phyloP scores from a whole-genome alignment of 2,888 invertebrate genomes.

The Fragum sueziense region DNA sequence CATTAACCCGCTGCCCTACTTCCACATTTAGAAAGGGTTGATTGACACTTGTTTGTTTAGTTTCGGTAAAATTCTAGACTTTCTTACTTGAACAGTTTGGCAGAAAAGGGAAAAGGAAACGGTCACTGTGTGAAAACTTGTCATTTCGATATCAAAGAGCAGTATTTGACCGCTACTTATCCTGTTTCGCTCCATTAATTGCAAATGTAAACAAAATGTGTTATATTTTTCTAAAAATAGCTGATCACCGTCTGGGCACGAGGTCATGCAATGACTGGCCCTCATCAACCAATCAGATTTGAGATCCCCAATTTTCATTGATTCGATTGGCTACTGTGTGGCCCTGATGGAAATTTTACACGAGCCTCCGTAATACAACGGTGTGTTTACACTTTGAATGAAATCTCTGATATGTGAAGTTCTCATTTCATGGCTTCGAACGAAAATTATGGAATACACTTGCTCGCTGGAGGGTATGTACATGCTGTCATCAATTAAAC shows the following conservation, averaged over 20 bases:
- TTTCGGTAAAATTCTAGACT: too few relatives aligned
- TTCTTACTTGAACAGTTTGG: too few relatives aligned
- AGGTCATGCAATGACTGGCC: slow-evolving; percentile 38
- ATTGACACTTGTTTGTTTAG: too few relatives aligned
- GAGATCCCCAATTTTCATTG: slow-evolving; percentile 20
- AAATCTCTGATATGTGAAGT: slow-evolving; percentile 12
- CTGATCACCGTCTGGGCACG: slow-evolving; percentile 24
- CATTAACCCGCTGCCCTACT: background rate
- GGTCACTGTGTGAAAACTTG: too few relatives aligned
- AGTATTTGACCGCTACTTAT: too few relatives aligned
- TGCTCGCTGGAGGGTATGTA: slow-evolving; percentile 96
- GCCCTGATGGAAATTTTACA: slow-evolving; percentile 41
- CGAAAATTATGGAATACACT: slow-evolving; percentile 88
- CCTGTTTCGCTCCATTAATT: background rate
- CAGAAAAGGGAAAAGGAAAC: too few relatives aligned
- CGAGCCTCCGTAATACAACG: slow-evolving; percentile 2
- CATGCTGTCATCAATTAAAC: background rate
- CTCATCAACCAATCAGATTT: slow-evolving; percentile 44
- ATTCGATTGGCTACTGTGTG: slow-evolving; percentile 52
- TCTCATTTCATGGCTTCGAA: slow-evolving; percentile 52
- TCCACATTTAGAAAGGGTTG: too few relatives aligned
- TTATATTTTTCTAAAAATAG: background rate
- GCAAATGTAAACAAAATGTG: background rate
- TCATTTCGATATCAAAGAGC: too few relatives aligned
- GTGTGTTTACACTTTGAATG: slow-evolving; percentile 20